Percentiles rank a stretch among this genome's conserved stretches.
Evolutionary conservation across 2,888 invertebrate genomes (phyloP).

Genomic region (Cordylochernes scorpioides): DNA sequence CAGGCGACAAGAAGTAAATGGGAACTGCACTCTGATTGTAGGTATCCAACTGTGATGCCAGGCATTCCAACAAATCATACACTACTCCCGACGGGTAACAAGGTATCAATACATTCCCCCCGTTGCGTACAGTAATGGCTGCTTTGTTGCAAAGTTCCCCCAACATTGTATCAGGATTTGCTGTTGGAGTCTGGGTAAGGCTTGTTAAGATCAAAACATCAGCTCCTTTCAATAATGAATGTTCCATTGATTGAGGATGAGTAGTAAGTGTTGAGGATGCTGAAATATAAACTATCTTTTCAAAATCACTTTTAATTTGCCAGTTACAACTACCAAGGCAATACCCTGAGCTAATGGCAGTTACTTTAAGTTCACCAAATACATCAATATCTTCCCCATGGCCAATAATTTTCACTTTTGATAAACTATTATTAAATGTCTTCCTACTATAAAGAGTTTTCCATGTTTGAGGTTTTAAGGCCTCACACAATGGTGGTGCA

Average conservation of each 20-base stretch:
- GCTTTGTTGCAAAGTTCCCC: conserved; percentile 66
- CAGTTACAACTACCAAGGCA: conserved; percentile 93
- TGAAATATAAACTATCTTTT: conserved; percentile 47
- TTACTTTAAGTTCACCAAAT: conserved; percentile 62
- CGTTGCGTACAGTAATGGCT: conserved; percentile 57
- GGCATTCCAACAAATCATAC: conserved; percentile 86
- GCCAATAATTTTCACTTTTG: conserved; percentile 68
- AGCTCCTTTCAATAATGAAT: conserved; percentile 57
- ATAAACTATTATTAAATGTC: conserved; percentile 51
- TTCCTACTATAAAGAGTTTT: conserved; percentile 50
- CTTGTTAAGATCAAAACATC: conserved; percentile 76
- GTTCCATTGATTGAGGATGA: conserved; percentile 79
- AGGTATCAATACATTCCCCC: conserved; percentile 81
- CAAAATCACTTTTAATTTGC: conserved; percentile 68
- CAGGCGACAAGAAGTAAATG: conserved; percentile 84
- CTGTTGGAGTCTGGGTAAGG: conserved; percentile 71
- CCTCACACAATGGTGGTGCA: conserved; percentile 42
- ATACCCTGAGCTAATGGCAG: conserved; percentile 84
- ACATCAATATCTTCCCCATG: conserved; percentile 85
- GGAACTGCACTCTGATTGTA: conserved; percentile 59
- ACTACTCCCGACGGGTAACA: conserved; percentile 85
- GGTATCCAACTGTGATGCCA: conserved; percentile 66
- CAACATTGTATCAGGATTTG: conserved; percentile 84
- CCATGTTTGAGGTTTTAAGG: conserved; percentile 56
- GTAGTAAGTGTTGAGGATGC: conserved; percentile 83